Evolutionary conservation across 1,140 invertebrate genomes (phyloP).

Genomic region (Phymorhynchus buccinoides): DNA sequence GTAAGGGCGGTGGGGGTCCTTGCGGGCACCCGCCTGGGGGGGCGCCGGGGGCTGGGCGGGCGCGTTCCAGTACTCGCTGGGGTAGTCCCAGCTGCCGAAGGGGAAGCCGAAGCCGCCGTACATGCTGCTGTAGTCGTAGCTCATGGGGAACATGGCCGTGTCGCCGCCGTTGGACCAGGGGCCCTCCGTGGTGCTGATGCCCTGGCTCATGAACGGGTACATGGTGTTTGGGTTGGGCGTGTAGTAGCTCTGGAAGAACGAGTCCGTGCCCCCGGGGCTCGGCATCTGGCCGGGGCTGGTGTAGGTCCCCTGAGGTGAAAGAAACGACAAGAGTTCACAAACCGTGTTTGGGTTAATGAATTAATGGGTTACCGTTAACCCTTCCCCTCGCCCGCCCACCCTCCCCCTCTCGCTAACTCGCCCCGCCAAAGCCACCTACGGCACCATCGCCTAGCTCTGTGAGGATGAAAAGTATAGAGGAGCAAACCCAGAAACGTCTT

Average conservation of each 20-base stretch:
- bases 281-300: conserved; percentile 69
- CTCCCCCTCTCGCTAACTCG: not conserved
- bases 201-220: conserved; percentile 93
- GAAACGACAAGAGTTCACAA: conserved; percentile 24
- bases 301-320: conserved; percentile 69
- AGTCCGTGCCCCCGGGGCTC: conserved; percentile 77
- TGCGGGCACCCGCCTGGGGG: conserved; percentile 52
- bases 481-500: not conserved
- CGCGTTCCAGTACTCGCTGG: conserved; percentile 84
- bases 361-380: too few relatives aligned
- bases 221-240: conserved; percentile 76
- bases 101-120: conserved; percentile 76
- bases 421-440: not conserved
- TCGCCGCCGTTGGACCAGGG: conserved; percentile 89
- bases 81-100: conserved; percentile 80
- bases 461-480: too few relatives aligned
- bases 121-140: conserved; percentile 87
- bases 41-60: conserved; percentile 57
- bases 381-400: too few relatives aligned
- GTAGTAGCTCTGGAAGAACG: conserved; percentile 78
- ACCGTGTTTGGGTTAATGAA: conserved; percentile 23
- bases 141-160: conserved; percentile 85
- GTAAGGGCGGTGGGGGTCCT: conserved; percentile 64
- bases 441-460: too few relatives aligned
- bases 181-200: conserved; percentile 85